Base-by-base conservation (phyloP, 1,140 invertebrate genomes). In the Drosophila saltans region DNA sequence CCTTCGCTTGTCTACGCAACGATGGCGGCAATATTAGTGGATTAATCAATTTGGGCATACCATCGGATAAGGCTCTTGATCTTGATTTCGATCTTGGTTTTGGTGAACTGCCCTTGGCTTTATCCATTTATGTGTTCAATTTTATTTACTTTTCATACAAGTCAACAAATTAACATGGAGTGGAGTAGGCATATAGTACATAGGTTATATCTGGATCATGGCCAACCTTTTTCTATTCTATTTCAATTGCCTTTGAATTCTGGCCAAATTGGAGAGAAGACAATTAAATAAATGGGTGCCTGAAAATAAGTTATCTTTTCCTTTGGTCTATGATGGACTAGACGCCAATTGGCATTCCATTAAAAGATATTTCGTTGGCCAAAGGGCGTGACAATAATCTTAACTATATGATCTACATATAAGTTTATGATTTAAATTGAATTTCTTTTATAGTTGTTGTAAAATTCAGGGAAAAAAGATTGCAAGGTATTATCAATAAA, bases 201-300 rank as follows among this genome's bases (percentile, higher is more conserved):
- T 40, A 16, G 16, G 16, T 9, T 59, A 0, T 24, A 26, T 30
- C 6, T 36, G 59, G 10, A 59, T 59, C 33, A 9, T 24, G 0
- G 1, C 39, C 26, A 28, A 16, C 16, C 21, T 66, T 63, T 56
- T 21, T 64, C 36, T 57, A 64, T 75, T 56, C 39, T 21, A 62
- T 69, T 78, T 75, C 66, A 75, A 75, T 81, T 78, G 59, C 66
- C 67, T 66, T 73, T 76, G 67, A 79, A 58, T 58, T 59, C 62
- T 57, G 40, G 73, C 67, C 74, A 84, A 68, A 24, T 69, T 33
- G 28, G 26, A 28, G 11, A 26, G 24, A 61, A 45, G 8, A 10
- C 24, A 48, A 26, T 30, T 28, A 55, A 9, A 58, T 21, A n/a
- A 52, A 33, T 39, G 30, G 30, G 36, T 36, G 39, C 16, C 21